Evolutionary conservation across 2,888 invertebrate species (phyloP).

Genomic region (Leptopilina drosophilae): DNA sequence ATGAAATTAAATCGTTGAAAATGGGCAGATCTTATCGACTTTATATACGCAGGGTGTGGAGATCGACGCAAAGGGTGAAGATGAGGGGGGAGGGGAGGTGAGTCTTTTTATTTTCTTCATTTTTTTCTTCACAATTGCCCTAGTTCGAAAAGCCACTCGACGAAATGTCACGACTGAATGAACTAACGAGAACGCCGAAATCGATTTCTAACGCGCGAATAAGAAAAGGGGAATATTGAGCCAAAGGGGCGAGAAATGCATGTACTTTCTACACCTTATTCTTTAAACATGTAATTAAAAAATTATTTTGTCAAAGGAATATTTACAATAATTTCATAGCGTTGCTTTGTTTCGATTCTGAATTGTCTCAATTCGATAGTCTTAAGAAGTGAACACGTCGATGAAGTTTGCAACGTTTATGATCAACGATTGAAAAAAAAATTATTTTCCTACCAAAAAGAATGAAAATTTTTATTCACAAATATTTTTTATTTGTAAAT

Average conservation of each 20-base stretch:
- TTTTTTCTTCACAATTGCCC: slow-evolving; percentile 28
- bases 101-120: slow-evolving; percentile 24
- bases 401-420: too few relatives aligned
- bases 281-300: too few relatives aligned
- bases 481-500: too few relatives aligned
- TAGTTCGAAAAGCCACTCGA: slow-evolving; percentile 40
- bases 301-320: too few relatives aligned
- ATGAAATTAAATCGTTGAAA: slow-evolving; percentile 26
- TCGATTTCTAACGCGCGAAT: slow-evolving; percentile 33
- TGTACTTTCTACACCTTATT: not conserved
- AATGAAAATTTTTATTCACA: too few relatives aligned
- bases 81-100: not conserved
- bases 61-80: not conserved
- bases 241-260: slow-evolving; percentile 23
- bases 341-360: too few relatives aligned
- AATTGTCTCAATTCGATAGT: too few relatives aligned
- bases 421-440: too few relatives aligned
- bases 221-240: slow-evolving; percentile 31
- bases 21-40: slow-evolving; percentile 31
- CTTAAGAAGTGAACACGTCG: too few relatives aligned
- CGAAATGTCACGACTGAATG: slow-evolving; percentile 40
- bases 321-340: too few relatives aligned
- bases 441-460: too few relatives aligned
- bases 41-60: not conserved
- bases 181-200: slow-evolving; percentile 36